Percentiles rank a stretch among this genome's conserved stretches.
phyloP scores from a whole-genome alignment of 2,113 vertebrate genomes.

The Micronycteris hirsuta region DNA sequence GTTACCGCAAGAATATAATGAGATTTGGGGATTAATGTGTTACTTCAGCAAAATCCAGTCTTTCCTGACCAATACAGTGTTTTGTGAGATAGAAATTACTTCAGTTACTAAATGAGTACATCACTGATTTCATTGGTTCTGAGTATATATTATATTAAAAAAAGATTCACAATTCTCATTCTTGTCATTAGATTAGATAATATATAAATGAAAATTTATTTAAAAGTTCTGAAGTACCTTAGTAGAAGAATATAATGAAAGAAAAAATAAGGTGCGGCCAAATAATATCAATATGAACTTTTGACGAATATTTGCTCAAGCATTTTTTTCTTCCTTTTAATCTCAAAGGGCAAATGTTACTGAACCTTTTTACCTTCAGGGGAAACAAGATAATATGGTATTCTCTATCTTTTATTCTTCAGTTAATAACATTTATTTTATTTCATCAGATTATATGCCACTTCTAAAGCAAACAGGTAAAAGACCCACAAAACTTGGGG shows the following conservation, averaged over 20 bases:
- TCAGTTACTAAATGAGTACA: neutral
- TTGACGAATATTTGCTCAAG: neutral
- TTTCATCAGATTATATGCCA: neutral
- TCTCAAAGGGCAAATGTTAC: neutral
- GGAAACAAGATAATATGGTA: neutral
- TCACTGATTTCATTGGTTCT: neutral
- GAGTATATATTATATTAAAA: neutral
- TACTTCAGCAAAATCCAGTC: neutral
- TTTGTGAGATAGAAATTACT: neutral
- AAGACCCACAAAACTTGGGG: neutral
- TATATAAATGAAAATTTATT: neutral
- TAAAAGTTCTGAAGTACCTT: neutral
- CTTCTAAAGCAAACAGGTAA: neutral
- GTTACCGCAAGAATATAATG: neutral
- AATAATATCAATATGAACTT: neutral
- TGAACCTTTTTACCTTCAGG: neutral
- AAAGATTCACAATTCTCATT: neutral
- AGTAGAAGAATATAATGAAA: neutral
- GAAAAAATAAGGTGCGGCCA: neutral
- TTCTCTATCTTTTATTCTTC: neutral
- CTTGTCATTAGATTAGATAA: neutral
- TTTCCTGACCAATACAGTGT: neutral
- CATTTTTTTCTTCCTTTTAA: neutral
- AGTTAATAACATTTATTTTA: neutral
- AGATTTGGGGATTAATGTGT: neutral